Evolutionary conservation across 2,797 vertebrate genomes (phyloP).

Genomic region (Labroides dimidiatus): DNA sequence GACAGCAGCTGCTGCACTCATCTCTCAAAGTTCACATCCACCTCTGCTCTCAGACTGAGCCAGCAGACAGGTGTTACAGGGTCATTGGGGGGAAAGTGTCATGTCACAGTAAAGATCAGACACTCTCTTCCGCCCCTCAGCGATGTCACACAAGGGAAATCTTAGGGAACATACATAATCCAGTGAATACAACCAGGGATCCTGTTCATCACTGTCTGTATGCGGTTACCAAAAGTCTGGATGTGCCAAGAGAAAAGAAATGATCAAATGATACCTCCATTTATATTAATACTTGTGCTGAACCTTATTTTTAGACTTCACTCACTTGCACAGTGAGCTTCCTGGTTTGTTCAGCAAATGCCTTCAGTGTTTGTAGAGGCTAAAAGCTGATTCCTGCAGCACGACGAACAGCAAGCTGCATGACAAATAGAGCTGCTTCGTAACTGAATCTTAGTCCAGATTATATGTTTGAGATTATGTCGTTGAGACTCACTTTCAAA

Average conservation of each 20-base stretch:
- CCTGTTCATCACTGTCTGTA: background rate
- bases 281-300: background rate
- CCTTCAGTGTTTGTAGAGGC: constrained; percentile 13
- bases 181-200: background rate
- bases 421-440: constrained; percentile 30
- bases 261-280: background rate
- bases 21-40: background rate
- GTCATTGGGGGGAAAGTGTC: background rate
- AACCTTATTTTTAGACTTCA: background rate
- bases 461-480: constrained; percentile 10
- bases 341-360: constrained; percentile 13
- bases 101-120: constrained; percentile 10
- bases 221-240: background rate
- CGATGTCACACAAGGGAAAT: background rate
- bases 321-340: background rate
- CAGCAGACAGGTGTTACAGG: constrained; percentile 10
- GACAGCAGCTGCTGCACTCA: background rate
- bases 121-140: background rate
- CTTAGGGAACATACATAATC: background rate
- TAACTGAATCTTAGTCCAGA: constrained; percentile 4
- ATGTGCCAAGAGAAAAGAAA: background rate
- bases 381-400: constrained; percentile 20
- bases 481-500: constrained; percentile 13
- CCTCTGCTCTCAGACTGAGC: constrained; percentile 17
- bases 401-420: constrained; percentile 8